phyloP scores from a whole-genome alignment of 2,888 invertebrate species.

The Hartigia nigra region DNA sequence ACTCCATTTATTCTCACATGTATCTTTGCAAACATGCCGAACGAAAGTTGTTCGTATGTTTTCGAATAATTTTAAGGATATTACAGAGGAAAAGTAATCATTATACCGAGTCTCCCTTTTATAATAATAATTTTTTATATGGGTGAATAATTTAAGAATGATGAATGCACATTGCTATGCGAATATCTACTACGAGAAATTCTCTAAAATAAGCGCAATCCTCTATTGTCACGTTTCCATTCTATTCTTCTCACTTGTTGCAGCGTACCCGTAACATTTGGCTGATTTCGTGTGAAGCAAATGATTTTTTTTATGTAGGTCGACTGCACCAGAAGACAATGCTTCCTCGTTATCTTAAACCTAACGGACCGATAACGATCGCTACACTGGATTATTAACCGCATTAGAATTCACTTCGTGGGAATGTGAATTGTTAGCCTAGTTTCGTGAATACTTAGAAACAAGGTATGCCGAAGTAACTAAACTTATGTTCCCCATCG shows the following conservation, averaged over 20 bases:
- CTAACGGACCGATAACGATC: constrained; percentile 27
- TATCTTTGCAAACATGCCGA: not conserved
- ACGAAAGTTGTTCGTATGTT: not conserved
- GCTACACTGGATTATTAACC: constrained; percentile 27
- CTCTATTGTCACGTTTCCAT: not conserved
- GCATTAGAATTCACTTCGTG: not conserved
- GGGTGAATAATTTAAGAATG: not conserved
- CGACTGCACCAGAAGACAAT: constrained; percentile 29
- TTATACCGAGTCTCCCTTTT: not conserved
- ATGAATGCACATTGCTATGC: not conserved
- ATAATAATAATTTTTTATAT: not conserved
- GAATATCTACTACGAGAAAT: not conserved
- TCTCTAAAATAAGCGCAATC: not conserved
- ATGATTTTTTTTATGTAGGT: constrained; percentile 37
- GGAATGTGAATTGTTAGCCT: constrained; percentile 10
- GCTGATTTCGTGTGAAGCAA: constrained; percentile 7
- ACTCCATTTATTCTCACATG: not conserved
- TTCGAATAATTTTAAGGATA: not conserved
- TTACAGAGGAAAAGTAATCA: not conserved
- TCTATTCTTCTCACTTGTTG: not conserved
- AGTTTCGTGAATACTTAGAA: not conserved
- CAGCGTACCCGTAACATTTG: not conserved
- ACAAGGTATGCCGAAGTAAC: not conserved
- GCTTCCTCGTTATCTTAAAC: constrained; percentile 24
- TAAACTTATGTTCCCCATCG: not conserved